Percentiles rank a stretch among this genome's conserved stretches.
These are phyloP conservation scores for Acronicta leporina DNA, from an alignment of 2,888 invertebrate species.

Conservation along the genomic window DNA sequence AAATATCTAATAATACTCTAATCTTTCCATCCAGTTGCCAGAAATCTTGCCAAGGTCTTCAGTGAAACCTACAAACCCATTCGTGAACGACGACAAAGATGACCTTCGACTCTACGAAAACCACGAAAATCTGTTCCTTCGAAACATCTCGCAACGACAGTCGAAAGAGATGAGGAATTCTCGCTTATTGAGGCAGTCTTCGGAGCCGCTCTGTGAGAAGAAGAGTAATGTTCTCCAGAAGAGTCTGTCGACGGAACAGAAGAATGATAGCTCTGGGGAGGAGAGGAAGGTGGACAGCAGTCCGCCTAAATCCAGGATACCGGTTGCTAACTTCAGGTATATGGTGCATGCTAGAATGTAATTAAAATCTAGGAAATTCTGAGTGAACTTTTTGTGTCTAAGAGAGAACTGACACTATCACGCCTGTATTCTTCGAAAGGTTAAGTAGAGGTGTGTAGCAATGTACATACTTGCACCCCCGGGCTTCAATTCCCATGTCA, in stretches of 20 bases:
- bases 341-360: neutral
- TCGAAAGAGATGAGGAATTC: conserved; percentile 80
- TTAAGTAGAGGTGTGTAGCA: no score
- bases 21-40: conserved; percentile 68
- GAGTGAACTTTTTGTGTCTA: no score
- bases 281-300: conserved; percentile 67
- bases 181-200: conserved; percentile 77
- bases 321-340: conserved; percentile 82
- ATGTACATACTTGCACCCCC: no score
- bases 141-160: conserved; percentile 81
- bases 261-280: conserved; percentile 63
- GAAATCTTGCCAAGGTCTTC: conserved; percentile 79
- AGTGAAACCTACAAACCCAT: conserved; percentile 76
- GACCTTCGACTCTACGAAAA: conserved; percentile 81
- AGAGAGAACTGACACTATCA: no score
- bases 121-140: conserved; percentile 81
- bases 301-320: conserved; percentile 80
- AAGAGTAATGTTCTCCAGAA: conserved; percentile 74
- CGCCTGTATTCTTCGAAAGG: no score
- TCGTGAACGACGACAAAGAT: conserved; percentile 67
- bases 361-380: no score
- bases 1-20: no score
- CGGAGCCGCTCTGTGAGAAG: conserved; percentile 79
- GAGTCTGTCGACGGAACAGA: conserved; percentile 81
- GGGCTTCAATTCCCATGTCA: no score